Evolutionary conservation across 2,888 invertebrate species (phyloP), one percentile per base, ranked within the genome.

Genomic region (Xylocampa areola): DNA sequence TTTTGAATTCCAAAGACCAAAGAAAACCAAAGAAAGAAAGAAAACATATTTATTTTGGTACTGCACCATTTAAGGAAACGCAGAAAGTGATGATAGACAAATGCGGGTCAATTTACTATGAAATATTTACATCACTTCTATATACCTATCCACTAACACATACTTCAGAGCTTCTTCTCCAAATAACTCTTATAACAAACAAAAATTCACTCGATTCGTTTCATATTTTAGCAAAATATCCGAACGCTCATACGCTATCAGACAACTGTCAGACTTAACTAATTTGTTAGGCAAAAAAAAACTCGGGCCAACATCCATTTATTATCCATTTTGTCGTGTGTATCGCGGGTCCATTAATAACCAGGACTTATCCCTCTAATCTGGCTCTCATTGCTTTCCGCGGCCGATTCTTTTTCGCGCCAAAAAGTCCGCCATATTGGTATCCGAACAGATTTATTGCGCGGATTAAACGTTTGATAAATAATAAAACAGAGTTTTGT

Each of bases 311-410:
- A 78, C 80, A 82, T 77, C 87, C 91, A 91, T 92, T 87, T 84
- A 82, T 89, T 90, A 91, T 89, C 88, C 91, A 82, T 85, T 82
- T 80, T 83, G 86, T 85, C 86, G 85, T 85, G 88, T 91, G 87
- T 91, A 91, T 88, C 90, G 86, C 85, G 70, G 89, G 86, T 92
- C 92, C 92, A 94, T 94, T 94, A 94, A 94, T 94, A 94, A 92
- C 87, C 66, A 54, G 82, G 89, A 86, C 87, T 92, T 92, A 92
- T 91, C 92, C 90, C 73, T 85, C 91, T 93, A 92, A 93, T 93
- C 92, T 91, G 85, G 81, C 87, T 85, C 90, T 92, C 92, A 91
- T 92, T 92, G 90, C 91, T 88, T 92, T 93, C 92, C 92, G 88
- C 93, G 89, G 86, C 75, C 86, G 85, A 91, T 91, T 91, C 89